phyloP scores from a whole-genome alignment of 2,888 invertebrate genomes.

The Sthenelais limicola region DNA sequence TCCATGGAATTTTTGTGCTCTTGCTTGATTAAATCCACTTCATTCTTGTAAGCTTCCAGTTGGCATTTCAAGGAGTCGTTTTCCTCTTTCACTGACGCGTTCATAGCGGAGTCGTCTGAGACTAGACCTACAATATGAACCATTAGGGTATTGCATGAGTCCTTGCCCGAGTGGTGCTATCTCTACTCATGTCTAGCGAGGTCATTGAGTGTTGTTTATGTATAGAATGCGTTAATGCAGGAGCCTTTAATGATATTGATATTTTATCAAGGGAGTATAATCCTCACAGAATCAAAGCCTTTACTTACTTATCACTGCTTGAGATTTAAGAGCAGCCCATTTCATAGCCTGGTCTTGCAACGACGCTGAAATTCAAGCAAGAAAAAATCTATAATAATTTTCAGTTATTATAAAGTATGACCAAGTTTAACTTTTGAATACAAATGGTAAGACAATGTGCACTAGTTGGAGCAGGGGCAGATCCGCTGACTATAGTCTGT shows the following conservation, averaged over 20 bases:
- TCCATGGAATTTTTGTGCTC: conserved; percentile 83
- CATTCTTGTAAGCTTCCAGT: conserved; percentile 93
- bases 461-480: too few relatives aligned
- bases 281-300: neutral
- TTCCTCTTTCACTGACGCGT: conserved; percentile 77
- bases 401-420: too few relatives aligned
- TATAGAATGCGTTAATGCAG: too few relatives aligned
- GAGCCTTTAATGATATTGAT: too few relatives aligned
- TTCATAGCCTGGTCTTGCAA: conserved; percentile 31
- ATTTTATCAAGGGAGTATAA: too few relatives aligned
- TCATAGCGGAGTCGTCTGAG: neutral
- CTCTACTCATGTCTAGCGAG: neutral
- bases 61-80: conserved; percentile 89
- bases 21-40: conserved; percentile 88
- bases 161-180: too few relatives aligned
- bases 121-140: neutral
- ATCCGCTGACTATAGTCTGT: too few relatives aligned
- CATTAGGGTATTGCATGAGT: too few relatives aligned
- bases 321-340: conserved; percentile 30
- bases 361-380: neutral
- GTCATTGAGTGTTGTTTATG: too few relatives aligned
- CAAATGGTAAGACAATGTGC: too few relatives aligned
- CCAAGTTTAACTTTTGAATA: too few relatives aligned
- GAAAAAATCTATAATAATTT: too few relatives aligned
- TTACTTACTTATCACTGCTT: conserved; percentile 12